Base-by-base conservation (phyloP, 2,797 vertebrate species). In the Trachops cirrhosus region DNA sequence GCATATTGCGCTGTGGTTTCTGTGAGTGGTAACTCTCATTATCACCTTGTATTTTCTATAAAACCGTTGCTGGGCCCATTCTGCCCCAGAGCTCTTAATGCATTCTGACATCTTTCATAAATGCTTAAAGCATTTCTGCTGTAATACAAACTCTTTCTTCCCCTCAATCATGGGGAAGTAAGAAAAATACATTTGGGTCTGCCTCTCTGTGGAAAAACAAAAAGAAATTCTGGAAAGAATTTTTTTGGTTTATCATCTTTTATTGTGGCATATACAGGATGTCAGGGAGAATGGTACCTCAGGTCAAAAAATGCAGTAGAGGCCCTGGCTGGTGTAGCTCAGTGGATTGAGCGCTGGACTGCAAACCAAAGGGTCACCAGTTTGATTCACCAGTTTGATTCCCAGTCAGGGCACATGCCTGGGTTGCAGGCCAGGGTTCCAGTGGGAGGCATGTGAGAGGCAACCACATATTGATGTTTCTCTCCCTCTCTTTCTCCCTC, bases 91-190 rank as follows among this genome's bases (percentile, higher is more conserved):
- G 26, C 10, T 59, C 34, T 39, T 93, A 82, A 73, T 85, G 78
- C 16, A 57, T 89, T 80, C 93, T 97, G 78, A 74, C 48, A 85
- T 52, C 82, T 93, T 94, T 90, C 92, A 83, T 95, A 91, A 96
- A 85, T 86, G 29, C 50, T 34, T 90, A 83, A 89, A 68, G 8
- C 24, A 37, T 91, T 78, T 78, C 48, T 26, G 67, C 39, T 64
- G 8, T 44, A 70, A 70, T 22, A 37, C 19, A 70, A 67, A 50
- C 19, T 86, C 19, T 59, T 82, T 89, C 87, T 44, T 2, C 12
- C 21, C 64, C 3, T 75, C 50, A 94, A 6, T 15, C 77, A 92
- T 34, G 57, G 5, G 6, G 39, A 91, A 79, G 44, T 85, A 59
- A 94, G 59, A 92, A 82, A 93, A 95, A 68, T 79, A 54, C 24